Evolutionary conservation across 1,140 invertebrate genomes (phyloP), one percentile per base, ranked within the genome.

Genomic region (Macrostomum lignano): DNA sequence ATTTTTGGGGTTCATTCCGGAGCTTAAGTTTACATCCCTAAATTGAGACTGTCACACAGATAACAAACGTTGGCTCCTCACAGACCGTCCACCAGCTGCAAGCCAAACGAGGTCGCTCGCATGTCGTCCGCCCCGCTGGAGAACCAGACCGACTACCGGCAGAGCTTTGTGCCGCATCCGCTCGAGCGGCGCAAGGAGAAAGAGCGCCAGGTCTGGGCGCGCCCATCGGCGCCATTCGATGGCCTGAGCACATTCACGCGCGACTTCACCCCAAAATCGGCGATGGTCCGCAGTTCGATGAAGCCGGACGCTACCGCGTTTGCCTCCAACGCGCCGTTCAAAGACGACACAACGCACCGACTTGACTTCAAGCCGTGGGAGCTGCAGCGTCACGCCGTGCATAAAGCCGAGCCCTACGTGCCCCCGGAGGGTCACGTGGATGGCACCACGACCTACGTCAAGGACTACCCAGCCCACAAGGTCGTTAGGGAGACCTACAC

Each of bases 341-440:
- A 50, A 9, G 48, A 47, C 38, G 38, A 42, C 24, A 58, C 56
- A 9, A 58, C 55, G n/a, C 42, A 47, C 22, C 47, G 44, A 33
- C 44, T 43, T 31, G 55, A 58, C 42, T 60, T 44, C 37, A 43
- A 46, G 15, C 44, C 37, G 33, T 58, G 54, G 54, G 44, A 49
- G 35, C 37, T 46, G 6, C 42, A 47, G 25, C 39, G 44, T 33
- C 52, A 48, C n/a, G 41, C 38, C 41, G 36, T 44, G 22, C 43
- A 51, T 28, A 33, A 45, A 25, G 42, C 44, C 15, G 44, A 52
- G 31, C 36, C 36, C 10, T 44, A 44, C 29, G n/a, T 9, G 4
- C 25, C 31, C 3, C 33, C 36, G 9, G 33, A 29, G 22, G 39
- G 25, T 2, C 38, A 38, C 25, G 41, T 44, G 21, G 41, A 43